Conservation (phyloP, 2,113 vertebrate species). For the Cyprinodon variegatus region DNA sequence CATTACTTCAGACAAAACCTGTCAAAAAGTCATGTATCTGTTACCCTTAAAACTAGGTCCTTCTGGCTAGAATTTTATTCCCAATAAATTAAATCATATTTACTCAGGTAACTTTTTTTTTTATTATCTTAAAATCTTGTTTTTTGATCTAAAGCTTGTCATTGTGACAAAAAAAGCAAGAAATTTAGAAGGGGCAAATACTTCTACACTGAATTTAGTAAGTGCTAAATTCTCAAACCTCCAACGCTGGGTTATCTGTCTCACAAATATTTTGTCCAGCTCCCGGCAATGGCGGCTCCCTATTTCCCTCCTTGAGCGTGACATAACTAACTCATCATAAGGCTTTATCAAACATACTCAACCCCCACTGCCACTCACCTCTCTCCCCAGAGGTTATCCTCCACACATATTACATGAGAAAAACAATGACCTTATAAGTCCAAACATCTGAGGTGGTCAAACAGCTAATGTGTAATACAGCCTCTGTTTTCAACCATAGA, state of each 20-base stretch:
- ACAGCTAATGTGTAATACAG: slow-evolving; percentile 1
- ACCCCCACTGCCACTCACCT: not conserved
- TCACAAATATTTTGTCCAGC: not conserved
- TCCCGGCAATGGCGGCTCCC: not conserved
- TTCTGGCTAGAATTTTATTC: too few species aligned
- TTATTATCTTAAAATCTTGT: not conserved
- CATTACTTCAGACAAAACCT: not conserved
- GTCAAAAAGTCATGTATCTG: not conserved
- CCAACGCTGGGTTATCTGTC: not conserved
- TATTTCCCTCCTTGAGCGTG: slow-evolving; percentile 1
- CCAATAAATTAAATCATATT: not conserved
- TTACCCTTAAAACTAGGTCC: too few species aligned
- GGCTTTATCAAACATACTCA: slow-evolving; percentile 18
- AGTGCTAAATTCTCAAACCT: not conserved
- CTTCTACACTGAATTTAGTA: not conserved
- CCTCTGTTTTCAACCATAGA: not conserved
- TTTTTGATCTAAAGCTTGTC: not conserved
- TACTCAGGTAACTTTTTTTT: not conserved
- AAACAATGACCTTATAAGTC: slow-evolving; percentile 1
- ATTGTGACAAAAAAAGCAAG: not conserved
- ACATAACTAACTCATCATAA: slow-evolving; percentile 1
- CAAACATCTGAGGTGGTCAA: not conserved
- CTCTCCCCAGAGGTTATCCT: slow-evolving; percentile 1
- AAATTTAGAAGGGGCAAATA: not conserved
- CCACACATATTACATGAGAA: slow-evolving; percentile 16